A percentile compares a stretch with the other conserved stretches of the same genome.
Conservation (phyloP, 1,140 invertebrate species). For the Pseudomyrmex concolor region DNA sequence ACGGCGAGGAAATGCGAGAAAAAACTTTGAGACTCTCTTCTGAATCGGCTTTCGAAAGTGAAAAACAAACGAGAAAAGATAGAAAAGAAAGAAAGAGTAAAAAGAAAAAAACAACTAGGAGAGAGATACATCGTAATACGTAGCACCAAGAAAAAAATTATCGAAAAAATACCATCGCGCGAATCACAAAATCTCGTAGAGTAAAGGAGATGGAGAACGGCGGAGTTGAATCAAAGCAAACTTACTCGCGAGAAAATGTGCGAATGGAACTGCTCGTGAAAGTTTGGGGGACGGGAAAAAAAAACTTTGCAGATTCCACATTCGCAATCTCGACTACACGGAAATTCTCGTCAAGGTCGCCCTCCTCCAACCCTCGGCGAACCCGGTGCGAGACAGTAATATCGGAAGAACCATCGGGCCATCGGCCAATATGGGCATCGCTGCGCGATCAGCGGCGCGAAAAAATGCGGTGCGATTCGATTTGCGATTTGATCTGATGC, state of each 20-base stretch:
- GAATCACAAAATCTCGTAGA: constrained; percentile 11
- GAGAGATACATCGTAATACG: too few species aligned
- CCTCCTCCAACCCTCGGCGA: neutral
- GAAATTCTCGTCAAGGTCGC: constrained; percentile 12
- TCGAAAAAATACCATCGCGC: neutral
- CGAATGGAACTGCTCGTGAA: constrained; percentile 37
- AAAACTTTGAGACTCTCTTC: constrained; percentile 5
- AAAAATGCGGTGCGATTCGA: constrained; percentile 50
- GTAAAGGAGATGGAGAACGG: neutral
- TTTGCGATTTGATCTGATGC: constrained; percentile 44
- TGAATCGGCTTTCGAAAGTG: constrained; percentile 28
- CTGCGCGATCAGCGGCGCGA: constrained; percentile 50
- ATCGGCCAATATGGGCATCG: constrained; percentile 30
- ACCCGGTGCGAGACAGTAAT: constrained; percentile 33
- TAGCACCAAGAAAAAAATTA: neutral
- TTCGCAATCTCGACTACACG: constrained; percentile 6
- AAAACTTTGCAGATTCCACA: constrained; percentile 32
- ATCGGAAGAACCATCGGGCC: constrained; percentile 24
- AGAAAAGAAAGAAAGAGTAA: neutral
- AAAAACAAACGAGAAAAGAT: neutral
- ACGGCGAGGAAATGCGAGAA: neutral
- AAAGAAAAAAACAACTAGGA: too few species aligned
- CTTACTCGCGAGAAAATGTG: neutral
- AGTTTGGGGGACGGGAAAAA: constrained; percentile 35
- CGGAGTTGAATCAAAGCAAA: neutral